Evolutionary conservation across 2,113 vertebrate genomes (phyloP), one percentile per base, ranked within the genome.

Genomic region (Clarias batrachus): DNA sequence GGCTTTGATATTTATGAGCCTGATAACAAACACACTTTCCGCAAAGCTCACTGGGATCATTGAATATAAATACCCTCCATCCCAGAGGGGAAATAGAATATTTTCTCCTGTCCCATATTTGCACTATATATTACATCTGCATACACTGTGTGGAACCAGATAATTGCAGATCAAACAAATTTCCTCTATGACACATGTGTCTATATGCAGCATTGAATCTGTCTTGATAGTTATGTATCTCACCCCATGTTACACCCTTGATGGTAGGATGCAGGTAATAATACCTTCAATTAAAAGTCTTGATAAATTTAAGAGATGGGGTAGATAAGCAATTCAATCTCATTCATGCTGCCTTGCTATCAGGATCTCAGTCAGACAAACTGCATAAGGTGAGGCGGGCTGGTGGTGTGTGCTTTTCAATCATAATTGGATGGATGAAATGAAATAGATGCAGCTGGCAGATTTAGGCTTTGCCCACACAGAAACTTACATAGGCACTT

Each of bases 331-430:
- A 87, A 89, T 85, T 79, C n/a, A 77, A 87, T 87, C 81, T 83
- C 62, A 60, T 83, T 80, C 71, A 85, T 56, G 27, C 37, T 60
- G 56, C 85, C 73, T 74, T 21, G n/a, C 85, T 25, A 60, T 71
- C 77, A 78, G 65, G 62, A 71, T 82, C n/a, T 52, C 83, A 86
- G 84, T 84, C 80, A 48, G 84, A 70, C 82, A 78, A 82, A 76
- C 81, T 86, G 81, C 66, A 76, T 52, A 66, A 56, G 54, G 57
- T 85, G 37, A 85, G 65, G 48, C 71, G 79, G 66, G 60, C 74
- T 84, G 84, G 83, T 81, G 88, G 41, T 85, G 71, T 85, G 41
- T 90, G 81, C 23, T 88, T 76, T 84, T 87, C 78, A 85, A 33
- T 76, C 89, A 82, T 73, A 48, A 65, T 54, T 41, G 78, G 78